Evolutionary conservation across 2,113 vertebrate genomes (phyloP), one percentile per base, ranked within the genome.

Genomic region (Malaclemys terrapin): DNA sequence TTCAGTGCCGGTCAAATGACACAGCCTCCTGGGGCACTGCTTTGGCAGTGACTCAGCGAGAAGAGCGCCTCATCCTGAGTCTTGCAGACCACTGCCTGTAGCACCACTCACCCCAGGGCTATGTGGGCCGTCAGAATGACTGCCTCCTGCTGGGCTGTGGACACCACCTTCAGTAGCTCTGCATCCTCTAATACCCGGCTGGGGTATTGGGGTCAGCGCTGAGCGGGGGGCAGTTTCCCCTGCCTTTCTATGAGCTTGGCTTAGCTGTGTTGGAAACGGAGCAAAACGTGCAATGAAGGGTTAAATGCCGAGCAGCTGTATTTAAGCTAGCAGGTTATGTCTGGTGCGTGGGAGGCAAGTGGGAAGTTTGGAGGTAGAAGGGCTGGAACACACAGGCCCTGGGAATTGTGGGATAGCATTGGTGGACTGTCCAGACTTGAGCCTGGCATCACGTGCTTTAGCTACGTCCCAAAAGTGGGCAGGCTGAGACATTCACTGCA

Each of bases 1-100:
- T 93, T 94, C 95, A 92, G 95, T 95, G 91, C 62, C 57, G 20
- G 79, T 96, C 95, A 89, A 94, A 96, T 92, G 88, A 89, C 87
- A 91, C 83, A 89, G 38, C 65, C 84, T 96, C 94, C 87, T 86
- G 75, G 92, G 93, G 89, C 88, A 1, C 54, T 89, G 85, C 93
- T 95, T 95, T 97, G 96, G 96, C 96, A 95, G 31, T 25, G 76
- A 11, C 85, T 91, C 84, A 75, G 90, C n/a, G 5, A 38, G 65
- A 72, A 85, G 96, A 95, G 92, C 91, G 49, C 85, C 96, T 93
- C 81, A 84, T 92, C 50, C 89, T 78, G 65, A 94, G 92, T 96
- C 94, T 96, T 88, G 92, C 94, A 20, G 65, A 72, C 65, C 4
- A 8, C 14, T 5, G 35, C 62, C 1, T 72, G 35, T 38, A 10